Base-by-base conservation (phyloP, 1,140 invertebrate species). In the Formica exsecta region DNA sequence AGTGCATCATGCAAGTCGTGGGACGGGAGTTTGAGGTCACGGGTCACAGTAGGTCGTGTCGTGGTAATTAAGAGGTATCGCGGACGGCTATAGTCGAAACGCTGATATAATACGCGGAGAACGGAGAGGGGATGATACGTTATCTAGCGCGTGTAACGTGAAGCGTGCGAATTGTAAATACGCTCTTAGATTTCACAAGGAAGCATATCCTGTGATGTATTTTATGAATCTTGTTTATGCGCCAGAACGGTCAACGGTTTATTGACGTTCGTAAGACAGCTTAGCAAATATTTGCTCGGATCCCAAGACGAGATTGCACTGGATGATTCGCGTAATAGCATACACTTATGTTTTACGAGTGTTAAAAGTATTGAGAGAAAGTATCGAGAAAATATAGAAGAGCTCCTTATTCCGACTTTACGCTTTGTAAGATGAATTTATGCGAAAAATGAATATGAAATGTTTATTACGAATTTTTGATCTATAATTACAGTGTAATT, bases 31-130 rank as follows among this genome's bases (percentile, higher is more conserved):
- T 64, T n/a, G 66, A 57, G 86, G 65, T 87, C 83, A 38, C 16
- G 36, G 83, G 86, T 87, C 84, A 74, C 44, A 51, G 64, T 71
- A 29, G 86, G 41, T 75, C 80, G 79, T 25, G 70, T 87, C 62
- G 62, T 29, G 48, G 41, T 85, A 87, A 87, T 87, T 87, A 85
- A 85, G 79, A 86, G 79, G 66, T 70, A 86, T 86, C 85, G 57
- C 38, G 76, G 54, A n/a, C 25, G 44, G 41, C 41, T 62, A 51
- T 51, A 54, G 76, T 86, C 54, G 65, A 86, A 86, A 71, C 22
- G 32, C 59, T 59, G 76, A 86, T 86, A 70, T 86, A 80, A 86
- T 70, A 62, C n/a, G 54, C 62, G 75, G 29, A 68, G 32, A 32
- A 32, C 22, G 25, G 25, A 59, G 25, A 25, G 38, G 36, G 6